Evolutionary conservation across 1,140 invertebrate genomes (phyloP).

Genomic region (Agraylea sexmaculata): DNA sequence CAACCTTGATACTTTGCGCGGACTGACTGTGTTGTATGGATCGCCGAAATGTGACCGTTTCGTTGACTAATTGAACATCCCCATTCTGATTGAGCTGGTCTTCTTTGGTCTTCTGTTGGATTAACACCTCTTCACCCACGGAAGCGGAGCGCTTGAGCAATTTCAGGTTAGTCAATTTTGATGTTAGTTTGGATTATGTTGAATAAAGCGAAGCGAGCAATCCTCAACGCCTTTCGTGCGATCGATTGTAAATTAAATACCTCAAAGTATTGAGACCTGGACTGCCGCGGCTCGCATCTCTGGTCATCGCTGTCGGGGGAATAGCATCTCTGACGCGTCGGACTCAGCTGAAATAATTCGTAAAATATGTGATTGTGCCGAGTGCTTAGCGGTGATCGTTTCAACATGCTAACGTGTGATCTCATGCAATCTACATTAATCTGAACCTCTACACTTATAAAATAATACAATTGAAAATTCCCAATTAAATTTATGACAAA

Average conservation of each 20-base stretch:
- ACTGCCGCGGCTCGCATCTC: conserved; percentile 14
- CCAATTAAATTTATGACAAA: too few species aligned
- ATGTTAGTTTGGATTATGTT: conserved; percentile 5
- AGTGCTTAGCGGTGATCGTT: too few species aligned
- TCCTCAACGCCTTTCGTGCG: neutral
- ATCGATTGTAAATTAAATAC: conserved; percentile 5
- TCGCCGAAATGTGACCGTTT: conserved; percentile 12
- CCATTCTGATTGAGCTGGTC: conserved; percentile 1
- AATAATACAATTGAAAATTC: too few species aligned
- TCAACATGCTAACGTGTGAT: too few species aligned
- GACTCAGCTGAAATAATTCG: conserved; percentile 17
- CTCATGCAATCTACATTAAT: too few species aligned
- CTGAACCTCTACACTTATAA: too few species aligned
- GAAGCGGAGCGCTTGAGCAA: conserved; percentile 18
- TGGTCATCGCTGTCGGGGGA: conserved; percentile 15
- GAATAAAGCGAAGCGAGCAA: neutral
- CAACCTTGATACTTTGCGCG: conserved; percentile 36
- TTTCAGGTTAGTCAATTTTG: neutral
- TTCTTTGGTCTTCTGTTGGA: neutral
- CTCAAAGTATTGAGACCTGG: conserved; percentile 19
- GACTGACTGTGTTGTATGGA: conserved; percentile 34
- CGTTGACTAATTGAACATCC: conserved; percentile 2
- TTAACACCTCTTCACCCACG: conserved; percentile 16
- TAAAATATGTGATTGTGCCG: too few species aligned
- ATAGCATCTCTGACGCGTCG: conserved; percentile 16